phyloP scores from a whole-genome alignment of 1,140 invertebrate genomes.

The Cecropterus lyciades region DNA sequence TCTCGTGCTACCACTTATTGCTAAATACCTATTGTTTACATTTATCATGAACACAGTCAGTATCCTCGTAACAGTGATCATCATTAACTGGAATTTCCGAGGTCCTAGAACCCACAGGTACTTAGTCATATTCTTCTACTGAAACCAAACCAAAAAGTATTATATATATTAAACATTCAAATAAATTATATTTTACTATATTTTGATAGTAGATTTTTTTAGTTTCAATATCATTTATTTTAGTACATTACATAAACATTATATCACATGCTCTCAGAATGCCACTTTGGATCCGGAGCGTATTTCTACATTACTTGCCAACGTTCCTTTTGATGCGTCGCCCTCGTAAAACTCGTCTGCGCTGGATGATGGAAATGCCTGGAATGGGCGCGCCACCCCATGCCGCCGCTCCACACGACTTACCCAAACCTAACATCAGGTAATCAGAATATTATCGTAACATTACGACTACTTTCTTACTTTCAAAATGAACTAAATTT shows the following conservation, averaged over 20 bases:
- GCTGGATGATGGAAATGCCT: conserved; percentile 99
- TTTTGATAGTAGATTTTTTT: too few species aligned
- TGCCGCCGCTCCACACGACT: conserved; percentile 90
- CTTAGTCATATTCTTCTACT: not conserved
- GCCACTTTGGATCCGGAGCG: conserved; percentile 96
- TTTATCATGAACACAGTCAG: conserved; percentile 99
- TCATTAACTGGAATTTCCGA: conserved; percentile 99
- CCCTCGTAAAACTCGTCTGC: conserved; percentile 94
- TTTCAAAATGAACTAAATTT: conserved; percentile 50
- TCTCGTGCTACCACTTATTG: conserved; percentile 97
- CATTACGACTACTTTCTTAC: conserved; percentile 9
- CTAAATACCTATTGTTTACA: conserved; percentile 99
- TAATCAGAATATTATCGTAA: conserved; percentile 50
- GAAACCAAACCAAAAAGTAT: too few species aligned
- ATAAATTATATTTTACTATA: too few species aligned
- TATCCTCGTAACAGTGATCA: conserved; percentile 99
- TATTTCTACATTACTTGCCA: conserved; percentile 97
- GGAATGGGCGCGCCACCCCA: conserved; percentile 93
- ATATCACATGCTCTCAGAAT: too few species aligned
- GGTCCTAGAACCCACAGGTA: conserved; percentile 93
- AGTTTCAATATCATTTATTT: too few species aligned
- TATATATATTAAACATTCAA: too few species aligned
- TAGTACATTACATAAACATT: not conserved
- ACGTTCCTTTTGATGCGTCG: conserved; percentile 94
- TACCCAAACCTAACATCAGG: conserved; percentile 90